A percentile compares a stretch with the other conserved stretches of the same genome.
These are phyloP conservation scores for Rafetus swinhoei DNA, from an alignment of 2,113 vertebrate genomes.

Conservation along the genomic window DNA sequence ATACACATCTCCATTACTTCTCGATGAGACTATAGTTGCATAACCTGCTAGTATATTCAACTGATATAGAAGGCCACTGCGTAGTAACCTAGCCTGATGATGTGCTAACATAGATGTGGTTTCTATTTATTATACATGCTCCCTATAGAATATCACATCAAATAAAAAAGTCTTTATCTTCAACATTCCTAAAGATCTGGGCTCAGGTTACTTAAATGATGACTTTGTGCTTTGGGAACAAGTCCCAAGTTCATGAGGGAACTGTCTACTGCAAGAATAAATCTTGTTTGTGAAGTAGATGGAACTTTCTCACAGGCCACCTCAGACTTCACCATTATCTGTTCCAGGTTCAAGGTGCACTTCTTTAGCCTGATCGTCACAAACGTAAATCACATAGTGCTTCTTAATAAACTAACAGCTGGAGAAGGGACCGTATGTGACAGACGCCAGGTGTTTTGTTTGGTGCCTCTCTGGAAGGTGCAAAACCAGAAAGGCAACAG, in stretches of 20 bases:
- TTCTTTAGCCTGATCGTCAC: not conserved
- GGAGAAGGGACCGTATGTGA: not conserved
- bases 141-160: not conserved
- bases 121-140: not conserved
- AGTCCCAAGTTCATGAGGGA: not conserved
- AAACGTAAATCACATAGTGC: not conserved
- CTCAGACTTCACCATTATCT: not conserved
- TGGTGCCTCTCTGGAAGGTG: not conserved
- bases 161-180: not conserved
- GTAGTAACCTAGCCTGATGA: too few species aligned
- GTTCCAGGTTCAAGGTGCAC: not conserved
- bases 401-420: not conserved
- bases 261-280: not conserved
- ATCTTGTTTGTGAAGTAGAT: not conserved
- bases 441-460: not conserved
- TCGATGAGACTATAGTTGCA: not conserved
- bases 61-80: not conserved
- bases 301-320: not conserved
- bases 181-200: not conserved
- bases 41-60: not conserved
- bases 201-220: not conserved
- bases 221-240: slow-evolving; percentile 9
- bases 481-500: not conserved
- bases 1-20: slow-evolving; percentile 14
- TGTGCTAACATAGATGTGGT: not conserved